Conservation (phyloP, 1,140 invertebrate genomes). For the Drosophila parvula region DNA sequence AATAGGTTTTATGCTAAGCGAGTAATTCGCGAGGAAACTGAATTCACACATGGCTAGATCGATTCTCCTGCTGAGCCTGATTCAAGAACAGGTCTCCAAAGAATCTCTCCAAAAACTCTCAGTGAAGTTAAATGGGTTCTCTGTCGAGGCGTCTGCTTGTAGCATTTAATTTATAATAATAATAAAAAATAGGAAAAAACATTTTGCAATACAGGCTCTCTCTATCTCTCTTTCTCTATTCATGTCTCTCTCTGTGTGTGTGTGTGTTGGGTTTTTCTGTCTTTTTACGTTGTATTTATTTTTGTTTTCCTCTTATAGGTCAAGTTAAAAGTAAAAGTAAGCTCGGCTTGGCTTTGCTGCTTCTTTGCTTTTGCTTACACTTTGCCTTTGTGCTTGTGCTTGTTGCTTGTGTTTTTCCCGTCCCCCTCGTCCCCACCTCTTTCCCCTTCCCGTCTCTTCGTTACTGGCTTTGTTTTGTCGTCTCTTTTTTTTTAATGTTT, state of each 20-base stretch:
- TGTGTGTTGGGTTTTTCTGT: slow-evolving; percentile 16
- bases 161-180: slow-evolving; percentile 57
- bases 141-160: slow-evolving; percentile 42
- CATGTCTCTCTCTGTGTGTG: neutral
- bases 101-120: neutral
- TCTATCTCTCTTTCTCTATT: neutral
- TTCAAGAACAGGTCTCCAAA: neutral
- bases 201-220: slow-evolving; percentile 64
- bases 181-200: slow-evolving; percentile 2
- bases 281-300: slow-evolving; percentile 35
- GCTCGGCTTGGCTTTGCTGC: slow-evolving; percentile 38
- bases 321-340: slow-evolving; percentile 81
- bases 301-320: slow-evolving; percentile 71
- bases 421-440: neutral
- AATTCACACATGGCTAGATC: neutral
- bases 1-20: neutral
- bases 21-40: neutral
- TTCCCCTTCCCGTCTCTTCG: slow-evolving; percentile 1
- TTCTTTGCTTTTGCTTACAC: slow-evolving; percentile 22
- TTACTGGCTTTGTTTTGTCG: slow-evolving; percentile 29
- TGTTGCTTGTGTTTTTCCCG: neutral
- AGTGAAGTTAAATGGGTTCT: slow-evolving; percentile 16
- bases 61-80: neutral
- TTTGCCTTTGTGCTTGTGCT: slow-evolving; percentile 13
- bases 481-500: slow-evolving; percentile 31